A percentile compares a stretch with the other conserved stretches of the same genome.
These are phyloP conservation scores for Drosophila meridionalis DNA, from an alignment of 2,888 invertebrate genomes.

Conservation along the genomic window DNA sequence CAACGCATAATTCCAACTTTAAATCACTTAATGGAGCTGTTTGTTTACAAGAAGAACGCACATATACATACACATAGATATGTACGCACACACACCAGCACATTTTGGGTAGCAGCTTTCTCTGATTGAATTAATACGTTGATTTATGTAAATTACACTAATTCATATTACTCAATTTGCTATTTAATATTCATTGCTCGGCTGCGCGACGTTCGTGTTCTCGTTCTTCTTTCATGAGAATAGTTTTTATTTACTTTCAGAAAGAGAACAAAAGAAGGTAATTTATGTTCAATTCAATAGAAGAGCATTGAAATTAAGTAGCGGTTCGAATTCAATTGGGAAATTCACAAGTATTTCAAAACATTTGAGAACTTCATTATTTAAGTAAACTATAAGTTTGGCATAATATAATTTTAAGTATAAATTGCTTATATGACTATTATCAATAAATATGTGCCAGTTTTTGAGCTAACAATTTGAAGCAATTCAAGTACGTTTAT, in stretches of 20 bases:
- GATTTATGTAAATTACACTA: slow-evolving; percentile 82
- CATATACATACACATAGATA: neutral
- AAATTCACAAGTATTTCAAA: neutral
- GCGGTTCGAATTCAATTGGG: neutral
- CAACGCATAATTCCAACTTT: slow-evolving; percentile 70
- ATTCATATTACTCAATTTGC: slow-evolving; percentile 79
- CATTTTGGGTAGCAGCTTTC: slow-evolving; percentile 55
- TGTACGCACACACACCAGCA: neutral
- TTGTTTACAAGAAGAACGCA: slow-evolving; percentile 54
- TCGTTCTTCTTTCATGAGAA: slow-evolving; percentile 37
- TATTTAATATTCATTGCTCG: slow-evolving; percentile 75
- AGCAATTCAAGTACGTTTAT: slow-evolving; percentile 43
- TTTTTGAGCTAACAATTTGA: slow-evolving; percentile 52
- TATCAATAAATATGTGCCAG: neutral
- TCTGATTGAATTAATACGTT: slow-evolving; percentile 77
- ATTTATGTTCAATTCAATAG: slow-evolving; percentile 6
- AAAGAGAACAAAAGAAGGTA: slow-evolving; percentile 6
- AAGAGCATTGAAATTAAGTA: neutral
- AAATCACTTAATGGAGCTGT: slow-evolving; percentile 77
- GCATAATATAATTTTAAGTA: neutral
- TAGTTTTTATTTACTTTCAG: slow-evolving; percentile 41
- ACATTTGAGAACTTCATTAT: neutral
- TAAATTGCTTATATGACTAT: neutral
- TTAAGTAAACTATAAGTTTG: neutral
- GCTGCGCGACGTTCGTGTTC: slow-evolving; percentile 32